Evolutionary conservation across 2,113 vertebrate species (phyloP).

Genomic region (Naja naja): DNA sequence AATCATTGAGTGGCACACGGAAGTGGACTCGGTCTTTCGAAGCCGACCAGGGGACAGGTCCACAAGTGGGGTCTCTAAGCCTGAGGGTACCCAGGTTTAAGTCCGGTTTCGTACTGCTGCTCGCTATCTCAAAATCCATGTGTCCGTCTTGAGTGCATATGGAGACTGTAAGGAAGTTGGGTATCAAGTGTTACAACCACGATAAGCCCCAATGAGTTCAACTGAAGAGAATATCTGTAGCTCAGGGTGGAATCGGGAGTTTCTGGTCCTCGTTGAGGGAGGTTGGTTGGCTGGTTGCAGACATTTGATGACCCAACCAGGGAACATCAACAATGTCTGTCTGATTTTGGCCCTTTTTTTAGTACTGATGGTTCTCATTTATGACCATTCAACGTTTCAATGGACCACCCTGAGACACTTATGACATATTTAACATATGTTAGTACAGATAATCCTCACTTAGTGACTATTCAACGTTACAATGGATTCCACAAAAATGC

Average conservation of each 20-base stretch:
- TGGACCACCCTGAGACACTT: not conserved
- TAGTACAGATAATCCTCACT: not conserved
- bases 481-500: not conserved
- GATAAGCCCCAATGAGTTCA: not conserved
- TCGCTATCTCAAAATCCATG: constrained; percentile 70
- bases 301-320: not conserved
- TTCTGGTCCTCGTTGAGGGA: not conserved
- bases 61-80: constrained; percentile 61
- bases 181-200: rapidly evolving
- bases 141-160: constrained; percentile 67
- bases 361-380: not conserved
- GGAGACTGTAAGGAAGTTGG: constrained; percentile 53
- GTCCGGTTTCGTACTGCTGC: constrained; percentile 55
- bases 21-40: constrained; percentile 45
- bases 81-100: constrained; percentile 61
- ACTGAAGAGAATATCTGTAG: not conserved
- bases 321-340: not conserved
- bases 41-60: constrained; percentile 18
- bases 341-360: not conserved
- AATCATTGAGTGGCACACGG: constrained; percentile 60
- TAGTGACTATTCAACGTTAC: not conserved
- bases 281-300: not conserved
- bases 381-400: not conserved
- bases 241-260: not conserved
- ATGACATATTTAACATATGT: not conserved